Evolutionary conservation across 2,797 vertebrate genomes (phyloP).

Genomic region (Lemur catta): DNA sequence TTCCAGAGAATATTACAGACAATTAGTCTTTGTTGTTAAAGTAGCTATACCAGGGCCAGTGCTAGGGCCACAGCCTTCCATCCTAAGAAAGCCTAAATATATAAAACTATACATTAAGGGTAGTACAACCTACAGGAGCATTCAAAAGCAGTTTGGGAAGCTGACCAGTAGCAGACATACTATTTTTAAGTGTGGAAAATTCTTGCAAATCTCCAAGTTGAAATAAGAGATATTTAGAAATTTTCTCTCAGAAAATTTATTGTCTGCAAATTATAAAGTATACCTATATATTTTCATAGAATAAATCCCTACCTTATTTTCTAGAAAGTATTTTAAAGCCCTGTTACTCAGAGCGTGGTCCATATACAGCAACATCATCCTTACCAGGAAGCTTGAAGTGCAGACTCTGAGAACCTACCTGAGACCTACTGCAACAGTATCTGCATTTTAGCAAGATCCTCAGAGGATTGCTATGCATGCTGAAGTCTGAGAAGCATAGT

Average conservation of each 20-base stretch:
- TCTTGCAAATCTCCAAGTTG: neutral
- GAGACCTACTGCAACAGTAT: neutral
- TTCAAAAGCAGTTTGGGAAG: neutral
- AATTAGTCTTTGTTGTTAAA: neutral
- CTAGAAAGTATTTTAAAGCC: neutral
- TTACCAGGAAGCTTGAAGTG: neutral
- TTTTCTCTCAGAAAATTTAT: neutral
- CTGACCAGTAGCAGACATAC: neutral
- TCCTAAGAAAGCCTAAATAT: neutral
- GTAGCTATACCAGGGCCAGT: neutral
- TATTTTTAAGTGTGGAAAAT: neutral
- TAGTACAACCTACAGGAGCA: neutral
- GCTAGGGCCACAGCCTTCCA: neutral
- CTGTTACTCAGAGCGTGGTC: neutral
- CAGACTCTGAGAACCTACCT: neutral
- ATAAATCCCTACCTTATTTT: slow-evolving; percentile 2
- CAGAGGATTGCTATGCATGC: neutral
- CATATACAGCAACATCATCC: neutral
- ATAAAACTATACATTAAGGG: neutral
- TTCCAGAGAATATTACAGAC: neutral
- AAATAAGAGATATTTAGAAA: neutral
- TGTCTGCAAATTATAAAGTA: neutral
- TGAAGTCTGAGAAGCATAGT: neutral
- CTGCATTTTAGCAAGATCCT: neutral
- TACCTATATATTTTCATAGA: neutral